Evolutionary conservation across 1,140 invertebrate genomes (phyloP).

Genomic region (Aphis craccivora): DNA sequence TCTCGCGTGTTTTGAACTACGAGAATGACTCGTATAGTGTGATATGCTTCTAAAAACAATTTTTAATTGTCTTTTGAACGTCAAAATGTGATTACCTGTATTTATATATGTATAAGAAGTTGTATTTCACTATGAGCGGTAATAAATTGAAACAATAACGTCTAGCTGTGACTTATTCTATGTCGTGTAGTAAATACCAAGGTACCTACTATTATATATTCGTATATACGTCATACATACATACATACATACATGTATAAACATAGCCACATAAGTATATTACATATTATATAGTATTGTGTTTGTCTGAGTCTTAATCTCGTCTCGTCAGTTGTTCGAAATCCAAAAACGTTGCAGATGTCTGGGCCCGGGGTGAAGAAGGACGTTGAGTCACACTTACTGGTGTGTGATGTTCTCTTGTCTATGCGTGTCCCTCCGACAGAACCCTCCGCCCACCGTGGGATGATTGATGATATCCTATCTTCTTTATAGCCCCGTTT

Average conservation of each 20-base stretch:
- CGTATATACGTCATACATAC: not conserved
- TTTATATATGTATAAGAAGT: not conserved
- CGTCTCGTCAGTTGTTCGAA: not conserved
- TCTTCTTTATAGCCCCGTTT: not conserved
- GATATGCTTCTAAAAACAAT: too few species aligned
- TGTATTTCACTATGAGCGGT: not conserved
- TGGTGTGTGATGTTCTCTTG: slow-evolving; percentile 4
- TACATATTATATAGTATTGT: not conserved
- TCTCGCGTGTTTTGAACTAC: too few species aligned
- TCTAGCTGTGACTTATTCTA: too few species aligned
- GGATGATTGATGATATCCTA: slow-evolving; percentile 27
- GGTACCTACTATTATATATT: too few species aligned
- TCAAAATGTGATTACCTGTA: not conserved
- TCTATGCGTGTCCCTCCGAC: not conserved
- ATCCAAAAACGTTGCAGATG: slow-evolving; percentile 32
- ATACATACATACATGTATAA: too few species aligned
- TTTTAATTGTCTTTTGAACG: too few species aligned
- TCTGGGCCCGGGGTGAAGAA: not conserved
- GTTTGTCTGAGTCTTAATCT: not conserved
- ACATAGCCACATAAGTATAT: too few species aligned
- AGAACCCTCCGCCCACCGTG: not conserved
- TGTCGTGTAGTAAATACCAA: too few species aligned
- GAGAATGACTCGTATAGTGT: too few species aligned
- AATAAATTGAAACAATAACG: not conserved
- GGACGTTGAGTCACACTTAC: not conserved